phyloP scores from a whole-genome alignment of 2,888 invertebrate species.

The Caenorhabditis imperialis region DNA sequence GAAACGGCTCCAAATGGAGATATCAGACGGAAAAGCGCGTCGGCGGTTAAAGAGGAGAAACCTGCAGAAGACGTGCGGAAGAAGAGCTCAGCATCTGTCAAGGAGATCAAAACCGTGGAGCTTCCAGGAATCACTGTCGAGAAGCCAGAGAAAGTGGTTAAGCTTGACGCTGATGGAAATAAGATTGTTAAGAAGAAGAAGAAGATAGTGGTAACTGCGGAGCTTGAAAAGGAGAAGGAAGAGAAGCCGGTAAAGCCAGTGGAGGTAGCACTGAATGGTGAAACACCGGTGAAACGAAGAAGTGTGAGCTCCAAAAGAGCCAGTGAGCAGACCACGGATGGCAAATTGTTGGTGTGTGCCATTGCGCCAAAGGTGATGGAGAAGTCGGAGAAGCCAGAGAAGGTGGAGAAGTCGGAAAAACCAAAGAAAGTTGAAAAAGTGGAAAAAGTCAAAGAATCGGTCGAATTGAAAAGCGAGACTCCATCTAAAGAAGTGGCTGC shows the following conservation, averaged over 20 bases:
- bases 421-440: conserved; percentile 6
- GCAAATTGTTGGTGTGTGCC: too few species aligned
- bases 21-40: conserved; percentile 17
- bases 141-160: conserved; percentile 13
- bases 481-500: conserved; percentile 50
- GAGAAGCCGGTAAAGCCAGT: not conserved
- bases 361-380: too few species aligned
- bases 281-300: conserved; percentile 16
- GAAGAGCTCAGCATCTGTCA: conserved; percentile 19
- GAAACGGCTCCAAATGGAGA: conserved; percentile 25
- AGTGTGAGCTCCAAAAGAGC: conserved; percentile 28
- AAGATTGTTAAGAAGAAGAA: conserved; percentile 43
- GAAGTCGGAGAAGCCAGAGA: conserved; percentile 1
- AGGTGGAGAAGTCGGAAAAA: conserved; percentile 9
- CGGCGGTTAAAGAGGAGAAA: conserved; percentile 11
- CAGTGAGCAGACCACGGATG: conserved; percentile 2
- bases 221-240: conserved; percentile 28
- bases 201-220: conserved; percentile 33
- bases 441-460: conserved; percentile 5
- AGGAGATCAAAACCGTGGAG: conserved; percentile 27
- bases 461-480: conserved; percentile 11
- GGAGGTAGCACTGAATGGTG: not conserved
- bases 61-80: conserved; percentile 18
- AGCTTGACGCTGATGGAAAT: not conserved
- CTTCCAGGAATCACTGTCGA: not conserved